phyloP scores from a whole-genome alignment of 2,797 vertebrate genomes.

The Sorex maritimensis region DNA sequence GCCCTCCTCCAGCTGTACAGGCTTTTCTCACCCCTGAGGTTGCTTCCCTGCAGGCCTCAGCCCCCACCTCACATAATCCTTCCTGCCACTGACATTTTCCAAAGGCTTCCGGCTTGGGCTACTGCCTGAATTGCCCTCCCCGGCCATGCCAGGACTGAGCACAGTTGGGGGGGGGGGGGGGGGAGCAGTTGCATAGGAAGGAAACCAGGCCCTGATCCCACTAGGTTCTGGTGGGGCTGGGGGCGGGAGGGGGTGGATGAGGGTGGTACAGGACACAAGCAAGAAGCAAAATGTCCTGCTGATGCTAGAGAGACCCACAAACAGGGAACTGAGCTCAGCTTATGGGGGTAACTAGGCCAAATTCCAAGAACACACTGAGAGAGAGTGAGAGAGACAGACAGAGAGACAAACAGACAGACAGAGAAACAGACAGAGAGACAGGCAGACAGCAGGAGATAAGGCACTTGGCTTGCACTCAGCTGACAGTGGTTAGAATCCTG shows the following conservation, averaged over 20 bases:
- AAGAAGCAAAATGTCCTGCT: not conserved
- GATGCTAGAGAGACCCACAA: not conserved
- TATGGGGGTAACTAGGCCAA: not conserved
- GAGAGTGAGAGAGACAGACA: too few relatives aligned
- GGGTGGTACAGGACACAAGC: not conserved
- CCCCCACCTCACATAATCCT: constrained; percentile 7
- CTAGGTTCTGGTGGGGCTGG: not conserved
- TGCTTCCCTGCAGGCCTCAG: constrained; percentile 57
- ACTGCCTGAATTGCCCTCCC: not conserved
- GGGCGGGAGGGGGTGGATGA: not conserved
- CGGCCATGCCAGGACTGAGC: not conserved
- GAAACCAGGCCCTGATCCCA: not conserved
- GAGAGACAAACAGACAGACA: too few relatives aligned
- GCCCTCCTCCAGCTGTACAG: not conserved
- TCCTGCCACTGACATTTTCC: constrained; percentile 37
- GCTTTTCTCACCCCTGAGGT: not conserved
- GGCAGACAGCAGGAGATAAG: too few relatives aligned
- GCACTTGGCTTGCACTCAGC: too few relatives aligned
- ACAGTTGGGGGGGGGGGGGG: not conserved
- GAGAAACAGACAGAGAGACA: too few relatives aligned
- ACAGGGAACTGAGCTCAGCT: not conserved
- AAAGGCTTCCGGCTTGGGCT: constrained; percentile 38
- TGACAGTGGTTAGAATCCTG: too few relatives aligned
- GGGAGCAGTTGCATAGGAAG: not conserved
- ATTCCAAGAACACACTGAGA: not conserved